Evolutionary conservation across 1,140 invertebrate species (phyloP).

Genomic region (Melipona quadrifasciata): DNA sequence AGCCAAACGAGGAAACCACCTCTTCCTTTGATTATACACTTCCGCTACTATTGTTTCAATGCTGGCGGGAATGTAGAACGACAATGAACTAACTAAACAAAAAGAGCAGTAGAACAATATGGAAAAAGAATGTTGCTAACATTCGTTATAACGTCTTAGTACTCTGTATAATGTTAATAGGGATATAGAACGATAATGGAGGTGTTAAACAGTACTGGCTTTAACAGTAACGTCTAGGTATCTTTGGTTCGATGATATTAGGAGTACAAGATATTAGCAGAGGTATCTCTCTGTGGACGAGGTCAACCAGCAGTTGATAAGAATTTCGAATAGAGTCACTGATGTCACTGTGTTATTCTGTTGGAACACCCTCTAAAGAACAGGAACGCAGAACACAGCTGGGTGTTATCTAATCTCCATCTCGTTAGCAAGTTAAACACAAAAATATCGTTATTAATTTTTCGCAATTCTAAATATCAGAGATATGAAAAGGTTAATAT

Average conservation of each 20-base stretch:
- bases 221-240: not conserved
- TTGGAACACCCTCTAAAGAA: not conserved
- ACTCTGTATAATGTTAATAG: not conserved
- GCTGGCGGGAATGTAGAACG: not conserved
- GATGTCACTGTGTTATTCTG: too few relatives aligned
- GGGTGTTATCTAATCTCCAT: not conserved
- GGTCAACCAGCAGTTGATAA: not conserved
- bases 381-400: not conserved
- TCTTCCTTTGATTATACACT: not conserved
- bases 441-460: not conserved
- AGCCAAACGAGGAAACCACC: too few relatives aligned
- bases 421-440: not conserved
- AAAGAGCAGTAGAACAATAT: not conserved
- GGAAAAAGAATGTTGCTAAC: not conserved
- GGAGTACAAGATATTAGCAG: not conserved
- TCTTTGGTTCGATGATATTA: not conserved
- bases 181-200: not conserved
- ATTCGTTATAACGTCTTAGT: not conserved
- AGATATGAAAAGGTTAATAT: not conserved
- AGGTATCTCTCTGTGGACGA: not conserved
- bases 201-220: not conserved
- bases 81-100: not conserved
- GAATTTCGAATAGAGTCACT: not conserved
- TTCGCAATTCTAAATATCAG: not conserved
- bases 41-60: not conserved